phyloP scores from a whole-genome alignment of 2,113 vertebrate genomes.

The Meleagris gallopavo region DNA sequence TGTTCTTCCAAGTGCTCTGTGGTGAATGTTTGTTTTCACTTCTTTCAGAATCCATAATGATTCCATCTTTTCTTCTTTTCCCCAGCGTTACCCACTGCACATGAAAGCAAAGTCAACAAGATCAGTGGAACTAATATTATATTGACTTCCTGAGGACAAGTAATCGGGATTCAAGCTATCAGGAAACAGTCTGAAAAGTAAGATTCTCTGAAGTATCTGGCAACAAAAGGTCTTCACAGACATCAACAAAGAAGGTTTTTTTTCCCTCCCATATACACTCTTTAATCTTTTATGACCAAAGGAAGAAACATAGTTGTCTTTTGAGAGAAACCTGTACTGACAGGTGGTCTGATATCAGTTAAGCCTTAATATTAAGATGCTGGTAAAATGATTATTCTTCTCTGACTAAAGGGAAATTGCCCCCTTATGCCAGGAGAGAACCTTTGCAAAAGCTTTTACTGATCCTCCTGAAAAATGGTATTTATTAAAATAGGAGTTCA shows the following conservation, averaged over 20 bases:
- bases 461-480: neutral
- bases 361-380: neutral
- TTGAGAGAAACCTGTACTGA: neutral
- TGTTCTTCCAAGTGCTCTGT: constrained; percentile 34
- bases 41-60: constrained; percentile 63
- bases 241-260: neutral
- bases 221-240: neutral
- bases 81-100: neutral
- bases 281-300: neutral
- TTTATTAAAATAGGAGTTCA: constrained; percentile 19
- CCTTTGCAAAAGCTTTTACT: neutral
- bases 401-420: neutral
- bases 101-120: constrained; percentile 66
- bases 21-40: constrained; percentile 59
- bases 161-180: constrained; percentile 43
- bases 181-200: constrained; percentile 17
- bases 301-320: neutral
- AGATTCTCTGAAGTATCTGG: constrained; percentile 32
- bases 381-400: neutral
- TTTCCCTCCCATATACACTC: neutral
- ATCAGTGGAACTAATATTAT: constrained; percentile 44
- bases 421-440: neutral
- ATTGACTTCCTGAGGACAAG: constrained; percentile 42
- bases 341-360: neutral
- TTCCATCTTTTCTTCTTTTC: constrained; percentile 48